Evolutionary conservation across 2,888 invertebrate genomes (phyloP).

Genomic region (Gryllus longicercus): DNA sequence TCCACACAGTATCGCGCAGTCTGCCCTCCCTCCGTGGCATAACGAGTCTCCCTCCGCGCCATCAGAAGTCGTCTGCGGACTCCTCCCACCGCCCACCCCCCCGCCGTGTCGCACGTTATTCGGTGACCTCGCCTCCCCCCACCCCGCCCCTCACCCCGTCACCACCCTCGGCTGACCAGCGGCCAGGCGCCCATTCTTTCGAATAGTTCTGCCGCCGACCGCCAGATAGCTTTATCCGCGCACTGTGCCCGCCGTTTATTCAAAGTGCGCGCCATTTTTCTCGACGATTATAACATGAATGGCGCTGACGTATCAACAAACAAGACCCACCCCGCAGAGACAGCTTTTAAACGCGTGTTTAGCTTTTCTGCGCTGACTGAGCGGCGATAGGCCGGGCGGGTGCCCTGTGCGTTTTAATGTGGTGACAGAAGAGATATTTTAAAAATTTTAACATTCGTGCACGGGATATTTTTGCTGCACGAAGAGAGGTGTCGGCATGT

Average conservation of each 20-base stretch:
- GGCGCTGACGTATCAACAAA: neutral
- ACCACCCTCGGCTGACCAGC: neutral
- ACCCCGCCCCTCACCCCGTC: neutral
- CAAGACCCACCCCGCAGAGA: neutral
- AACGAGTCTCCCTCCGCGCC: neutral
- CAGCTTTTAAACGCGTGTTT: neutral
- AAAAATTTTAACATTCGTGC: too few species aligned
- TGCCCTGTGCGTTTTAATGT: too few species aligned
- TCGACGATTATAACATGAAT: slow-evolving; percentile 17
- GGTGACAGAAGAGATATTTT: too few species aligned
- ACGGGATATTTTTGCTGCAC: too few species aligned
- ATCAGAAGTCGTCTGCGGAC: neutral
- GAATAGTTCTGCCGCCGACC: neutral
- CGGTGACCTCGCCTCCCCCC: neutral
- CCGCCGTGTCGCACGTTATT: neutral
- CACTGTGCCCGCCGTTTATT: neutral
- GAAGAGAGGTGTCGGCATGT: too few species aligned
- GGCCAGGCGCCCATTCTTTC: neutral
- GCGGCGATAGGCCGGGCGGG: too few species aligned
- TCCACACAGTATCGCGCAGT: too few species aligned
- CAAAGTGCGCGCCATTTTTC: slow-evolving; percentile 6
- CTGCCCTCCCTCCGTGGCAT: neutral
- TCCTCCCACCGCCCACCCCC: neutral
- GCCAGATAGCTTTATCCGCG: neutral
- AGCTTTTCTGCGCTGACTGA: neutral